Conservation (phyloP, 1,140 invertebrate species). For the Lepidurus couesii region DNA sequence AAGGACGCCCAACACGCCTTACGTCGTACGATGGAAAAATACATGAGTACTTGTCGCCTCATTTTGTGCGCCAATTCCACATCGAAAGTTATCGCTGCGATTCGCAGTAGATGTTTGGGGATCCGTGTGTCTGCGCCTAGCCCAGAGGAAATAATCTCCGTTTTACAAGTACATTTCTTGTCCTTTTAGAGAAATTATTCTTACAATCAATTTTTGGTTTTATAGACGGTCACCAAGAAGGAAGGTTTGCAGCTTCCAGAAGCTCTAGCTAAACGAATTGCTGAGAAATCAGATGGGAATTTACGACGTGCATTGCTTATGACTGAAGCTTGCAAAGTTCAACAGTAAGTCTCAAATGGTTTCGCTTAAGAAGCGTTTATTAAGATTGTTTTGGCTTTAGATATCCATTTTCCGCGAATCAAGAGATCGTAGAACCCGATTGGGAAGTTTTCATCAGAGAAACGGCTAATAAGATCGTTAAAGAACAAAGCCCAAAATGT, state of each 20-base stretch:
- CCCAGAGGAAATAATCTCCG: slow-evolving; percentile 63
- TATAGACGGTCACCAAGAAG: slow-evolving; percentile 71
- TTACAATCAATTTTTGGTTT: slow-evolving; percentile 39
- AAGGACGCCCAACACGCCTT: slow-evolving; percentile 97
- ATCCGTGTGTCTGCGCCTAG: slow-evolving; percentile 85
- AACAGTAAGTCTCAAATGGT: slow-evolving; percentile 56
- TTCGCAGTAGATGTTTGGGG: slow-evolving; percentile 86
- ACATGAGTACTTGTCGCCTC: slow-evolving; percentile 87
- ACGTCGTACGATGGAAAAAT: slow-evolving; percentile 98
- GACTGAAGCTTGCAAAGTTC: slow-evolving; percentile 88
- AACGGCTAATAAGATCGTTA: slow-evolving; percentile 79
- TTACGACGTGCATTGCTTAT: slow-evolving; percentile 87
- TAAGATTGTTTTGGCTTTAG: slow-evolving; percentile 43
- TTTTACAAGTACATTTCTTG: slow-evolving; percentile 43
- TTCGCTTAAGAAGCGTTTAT: slow-evolving; percentile 39
- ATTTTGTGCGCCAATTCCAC: slow-evolving; percentile 93
- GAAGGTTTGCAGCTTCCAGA: slow-evolving; percentile 73
- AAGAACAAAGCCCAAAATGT: slow-evolving; percentile 79
- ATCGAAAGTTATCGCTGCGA: slow-evolving; percentile 90
- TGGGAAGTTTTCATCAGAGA: slow-evolving; percentile 86
- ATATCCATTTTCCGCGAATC: slow-evolving; percentile 76
- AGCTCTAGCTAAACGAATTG: slow-evolving; percentile 71
- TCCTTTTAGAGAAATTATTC: background rate
- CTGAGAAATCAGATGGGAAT: slow-evolving; percentile 78
- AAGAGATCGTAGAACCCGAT: slow-evolving; percentile 79